These are phyloP conservation scores for Sitophilus oryzae DNA, from an alignment of 1,140 invertebrate genomes.

Conservation along the genomic window DNA sequence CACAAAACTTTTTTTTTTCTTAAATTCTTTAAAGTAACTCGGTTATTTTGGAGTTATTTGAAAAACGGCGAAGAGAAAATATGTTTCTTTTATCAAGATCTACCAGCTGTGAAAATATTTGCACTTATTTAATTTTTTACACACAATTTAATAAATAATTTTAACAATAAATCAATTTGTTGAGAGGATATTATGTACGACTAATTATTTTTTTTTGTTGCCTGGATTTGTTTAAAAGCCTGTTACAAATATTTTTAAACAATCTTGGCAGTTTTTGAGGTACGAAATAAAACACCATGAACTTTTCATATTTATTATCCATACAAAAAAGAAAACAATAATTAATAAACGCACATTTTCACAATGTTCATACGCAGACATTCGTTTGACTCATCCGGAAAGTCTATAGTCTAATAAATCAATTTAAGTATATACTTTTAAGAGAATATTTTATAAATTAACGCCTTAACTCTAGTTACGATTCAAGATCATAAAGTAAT, in stretches of 20 bases:
- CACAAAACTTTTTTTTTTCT: too few species aligned
- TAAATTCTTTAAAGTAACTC: too few species aligned
- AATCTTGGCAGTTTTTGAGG: background rate
- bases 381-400: slow-evolving; percentile 25
- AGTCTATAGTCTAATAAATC: slow-evolving; percentile 30
- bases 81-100: too few species aligned
- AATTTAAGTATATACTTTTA: slow-evolving; percentile 35
- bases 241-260: background rate
- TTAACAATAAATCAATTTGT: too few species aligned
- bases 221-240: too few species aligned
- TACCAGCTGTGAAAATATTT: too few species aligned
- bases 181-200: too few species aligned
- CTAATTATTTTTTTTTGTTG: too few species aligned
- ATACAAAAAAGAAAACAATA: slow-evolving; percentile 35
- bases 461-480: slow-evolving; percentile 29
- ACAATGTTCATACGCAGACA: slow-evolving; percentile 31
- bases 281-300: slow-evolving; percentile 16
- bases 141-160: too few species aligned
- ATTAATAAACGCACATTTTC: slow-evolving; percentile 29
- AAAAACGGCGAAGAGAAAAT: too few species aligned
- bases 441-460: slow-evolving; percentile 34
- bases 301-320: slow-evolving; percentile 33
- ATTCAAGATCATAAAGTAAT: slow-evolving; percentile 30
- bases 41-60: too few species aligned
- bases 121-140: too few species aligned